Conservation (phyloP, 2,797 vertebrate species). For the Chaetophractus vellerosus region DNA sequence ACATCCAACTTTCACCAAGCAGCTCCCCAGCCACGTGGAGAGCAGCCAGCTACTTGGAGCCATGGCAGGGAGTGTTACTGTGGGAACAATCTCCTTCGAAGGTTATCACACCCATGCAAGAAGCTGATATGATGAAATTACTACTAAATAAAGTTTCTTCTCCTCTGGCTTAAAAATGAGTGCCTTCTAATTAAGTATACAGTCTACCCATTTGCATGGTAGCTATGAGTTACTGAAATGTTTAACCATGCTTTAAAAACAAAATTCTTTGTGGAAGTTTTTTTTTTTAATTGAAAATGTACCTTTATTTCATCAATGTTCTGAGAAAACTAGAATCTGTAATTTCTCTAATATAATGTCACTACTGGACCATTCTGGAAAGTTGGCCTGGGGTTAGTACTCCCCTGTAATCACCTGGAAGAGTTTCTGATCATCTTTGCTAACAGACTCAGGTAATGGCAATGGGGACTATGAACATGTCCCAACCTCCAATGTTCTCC, state of each 20-base stretch:
- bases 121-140: conserved; percentile 66
- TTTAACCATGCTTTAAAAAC: too few species aligned
- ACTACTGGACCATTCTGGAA: conserved; percentile 55
- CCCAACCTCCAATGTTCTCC: conserved; percentile 82
- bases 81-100: conserved; percentile 26
- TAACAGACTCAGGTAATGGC: conserved; percentile 69
- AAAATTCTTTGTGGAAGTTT: conserved; percentile 47
- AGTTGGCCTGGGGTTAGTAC: conserved; percentile 55
- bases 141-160: conserved; percentile 77
- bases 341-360: conserved; percentile 58
- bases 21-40: conserved; percentile 43
- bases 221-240: too few species aligned
- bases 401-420: conserved; percentile 55
- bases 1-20: conserved; percentile 4
- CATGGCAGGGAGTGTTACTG: conserved; percentile 11
- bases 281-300: conserved; percentile 67
- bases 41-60: conserved; percentile 47
- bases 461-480: conserved; percentile 71
- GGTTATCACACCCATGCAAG: conserved; percentile 70
- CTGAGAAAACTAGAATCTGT: conserved; percentile 76
- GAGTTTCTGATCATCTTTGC: conserved; percentile 62
- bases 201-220: too few species aligned
- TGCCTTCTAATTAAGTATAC: too few species aligned
- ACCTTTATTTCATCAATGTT: conserved; percentile 59
- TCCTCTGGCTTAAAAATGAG: too few species aligned